Evolutionary conservation across 2,888 invertebrate species (phyloP), one percentile per base, ranked within the genome.

Genomic region (Archips crataeganus): DNA sequence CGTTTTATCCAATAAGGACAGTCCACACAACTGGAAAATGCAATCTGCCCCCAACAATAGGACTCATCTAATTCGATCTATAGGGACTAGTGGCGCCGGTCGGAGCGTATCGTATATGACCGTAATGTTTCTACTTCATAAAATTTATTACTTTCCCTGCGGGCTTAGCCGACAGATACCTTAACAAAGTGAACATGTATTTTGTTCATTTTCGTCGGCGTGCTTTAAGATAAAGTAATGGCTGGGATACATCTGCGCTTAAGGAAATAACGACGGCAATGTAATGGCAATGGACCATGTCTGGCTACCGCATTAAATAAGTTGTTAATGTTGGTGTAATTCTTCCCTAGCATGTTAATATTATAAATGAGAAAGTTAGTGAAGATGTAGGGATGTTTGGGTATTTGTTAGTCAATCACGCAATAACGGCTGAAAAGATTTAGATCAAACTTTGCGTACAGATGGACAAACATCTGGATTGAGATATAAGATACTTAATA

Each of bases 11-110:
- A 62, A 62, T 66, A 66, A 71, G 49, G 23, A 39, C 59, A 60
- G 60, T 60, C 65, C 39, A 66, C 66, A 66, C 51, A 49, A 59
- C 32, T 61, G 71, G 61, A 61, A 67, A 71, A 71, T 66, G 66
- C 61, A 66, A 71, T 71, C 66, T 61, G 51, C 39, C 51, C 47
- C 32, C 51, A 10, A 66, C 60, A 61, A 67, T 62, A 60, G 54
- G 32, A 42, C 32, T 57, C 70, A 47, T 59, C 59, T 59, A 59
- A 65, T 66, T 54, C 51, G 15, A 67, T 67, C 45, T 62, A 61
- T 6, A 45, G 34, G 34, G 45, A 61, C n/a, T 61, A 67, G 62
- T 61, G 42, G 49, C 13, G 63, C n/a, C 57, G 63, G 15, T 23
- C 15, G 54, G 61, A 9, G n/a, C 32, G 39, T 66, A 51, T 57